Evolutionary conservation across 2,888 invertebrate species (phyloP).

Genomic region (Octonoba sinensis): DNA sequence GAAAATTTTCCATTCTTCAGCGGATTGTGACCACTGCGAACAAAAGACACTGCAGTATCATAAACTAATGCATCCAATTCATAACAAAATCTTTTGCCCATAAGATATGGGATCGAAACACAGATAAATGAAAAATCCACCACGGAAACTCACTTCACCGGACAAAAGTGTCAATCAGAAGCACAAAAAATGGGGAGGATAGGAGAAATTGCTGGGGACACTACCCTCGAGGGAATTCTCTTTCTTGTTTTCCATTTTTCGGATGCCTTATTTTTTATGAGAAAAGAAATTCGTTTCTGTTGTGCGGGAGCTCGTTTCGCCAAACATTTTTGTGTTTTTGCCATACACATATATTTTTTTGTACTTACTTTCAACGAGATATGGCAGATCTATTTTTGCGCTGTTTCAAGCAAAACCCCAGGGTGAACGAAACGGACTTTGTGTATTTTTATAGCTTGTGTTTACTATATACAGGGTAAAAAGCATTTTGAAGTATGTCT

Average conservation of each 20-base stretch:
- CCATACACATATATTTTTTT: background rate
- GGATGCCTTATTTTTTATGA: constrained; percentile 55
- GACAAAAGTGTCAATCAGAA: constrained; percentile 60
- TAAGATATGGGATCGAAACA: constrained; percentile 44
- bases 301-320: constrained; percentile 19
- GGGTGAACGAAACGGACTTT: constrained; percentile 40
- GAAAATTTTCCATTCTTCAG: too few relatives aligned
- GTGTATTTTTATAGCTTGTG: constrained; percentile 60
- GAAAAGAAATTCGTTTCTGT: constrained; percentile 54
- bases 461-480: constrained; percentile 27
- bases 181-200: constrained; percentile 1
- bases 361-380: constrained; percentile 6
- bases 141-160: constrained; percentile 33
- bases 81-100: constrained; percentile 27
- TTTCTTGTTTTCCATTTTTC: constrained; percentile 34
- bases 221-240: constrained; percentile 15
- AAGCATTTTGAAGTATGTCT: constrained; percentile 35
- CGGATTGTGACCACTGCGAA: too few relatives aligned
- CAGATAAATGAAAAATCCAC: constrained; percentile 55
- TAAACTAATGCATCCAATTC: too few relatives aligned
- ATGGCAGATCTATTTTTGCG: constrained; percentile 45
- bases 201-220: constrained; percentile 28
- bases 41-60: too few relatives aligned
- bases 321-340: constrained; percentile 18
- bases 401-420: constrained; percentile 35